These are phyloP conservation scores for Serilophus lunatus DNA, from an alignment of 2,113 vertebrate species.

Conservation along the genomic window DNA sequence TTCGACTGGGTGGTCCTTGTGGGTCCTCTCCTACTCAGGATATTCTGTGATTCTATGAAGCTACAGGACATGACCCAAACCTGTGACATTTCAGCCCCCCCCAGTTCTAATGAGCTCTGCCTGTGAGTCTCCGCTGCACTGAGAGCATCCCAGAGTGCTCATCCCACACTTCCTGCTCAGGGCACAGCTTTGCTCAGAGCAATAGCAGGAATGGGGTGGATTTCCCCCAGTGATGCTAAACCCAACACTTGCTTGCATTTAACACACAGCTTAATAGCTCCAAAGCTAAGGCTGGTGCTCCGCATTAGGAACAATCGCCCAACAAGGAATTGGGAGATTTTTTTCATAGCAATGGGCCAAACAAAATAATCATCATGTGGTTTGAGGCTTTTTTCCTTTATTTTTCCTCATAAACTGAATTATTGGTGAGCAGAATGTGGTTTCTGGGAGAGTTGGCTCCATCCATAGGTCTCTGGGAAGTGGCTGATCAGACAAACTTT, in stretches of 20 bases:
- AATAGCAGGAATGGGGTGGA: not conserved
- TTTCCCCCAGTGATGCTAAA: not conserved
- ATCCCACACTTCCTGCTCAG: not conserved
- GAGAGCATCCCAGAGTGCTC: not conserved
- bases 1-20: rapidly evolving
- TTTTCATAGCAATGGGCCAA: not conserved
- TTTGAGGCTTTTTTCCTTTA: not conserved
- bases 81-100: rapidly evolving
- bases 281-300: not conserved
- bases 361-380: not conserved
- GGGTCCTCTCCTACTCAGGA: not conserved
- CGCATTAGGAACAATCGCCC: not conserved
- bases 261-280: rapidly evolving
- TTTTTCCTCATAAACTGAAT: not conserved
- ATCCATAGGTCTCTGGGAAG: not conserved
- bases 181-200: not conserved
- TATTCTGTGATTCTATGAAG: rapidly evolving
- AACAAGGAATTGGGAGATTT: not conserved
- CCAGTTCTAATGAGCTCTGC: not conserved
- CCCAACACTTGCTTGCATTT: rapidly evolving
- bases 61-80: not conserved
- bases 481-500: not conserved
- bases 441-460: not conserved
- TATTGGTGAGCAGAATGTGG: not conserved
- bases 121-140: not conserved